Evolutionary conservation across 2,113 vertebrate species (phyloP).

Genomic region (Thinocorus orbignyianus): DNA sequence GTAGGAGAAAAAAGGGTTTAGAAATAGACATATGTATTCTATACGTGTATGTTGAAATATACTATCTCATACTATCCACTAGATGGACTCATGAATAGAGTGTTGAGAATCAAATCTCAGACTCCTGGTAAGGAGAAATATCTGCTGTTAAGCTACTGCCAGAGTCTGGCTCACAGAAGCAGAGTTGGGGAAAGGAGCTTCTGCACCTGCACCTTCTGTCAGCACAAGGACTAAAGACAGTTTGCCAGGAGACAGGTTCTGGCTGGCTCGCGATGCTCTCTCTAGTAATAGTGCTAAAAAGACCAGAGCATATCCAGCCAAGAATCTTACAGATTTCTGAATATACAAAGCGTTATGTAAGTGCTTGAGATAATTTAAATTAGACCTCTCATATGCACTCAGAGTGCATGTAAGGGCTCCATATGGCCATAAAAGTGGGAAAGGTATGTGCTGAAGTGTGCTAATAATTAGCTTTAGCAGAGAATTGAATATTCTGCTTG

Average conservation of each 20-base stretch:
- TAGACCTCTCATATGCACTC: background rate
- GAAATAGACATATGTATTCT: background rate
- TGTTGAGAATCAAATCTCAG: background rate
- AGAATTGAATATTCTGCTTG: background rate
- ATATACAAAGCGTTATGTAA: background rate
- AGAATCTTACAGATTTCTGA: background rate
- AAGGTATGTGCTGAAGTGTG: background rate
- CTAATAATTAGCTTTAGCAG: background rate
- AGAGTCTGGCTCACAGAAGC: background rate
- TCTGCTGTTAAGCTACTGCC: background rate
- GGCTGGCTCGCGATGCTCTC: background rate
- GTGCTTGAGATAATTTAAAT: background rate
- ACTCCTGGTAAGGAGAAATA: background rate
- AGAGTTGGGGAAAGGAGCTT: background rate
- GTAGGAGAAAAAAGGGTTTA: background rate
- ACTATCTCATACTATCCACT: constrained; percentile 14
- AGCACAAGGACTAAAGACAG: background rate
- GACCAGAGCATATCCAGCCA: background rate
- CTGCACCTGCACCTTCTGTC: background rate
- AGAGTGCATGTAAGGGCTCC: background rate
- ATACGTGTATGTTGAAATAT: background rate
- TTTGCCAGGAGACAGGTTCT: background rate
- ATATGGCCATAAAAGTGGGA: background rate
- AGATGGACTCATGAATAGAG: constrained; percentile 45
- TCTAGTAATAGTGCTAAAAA: background rate